Base-by-base conservation (phyloP, 2,797 vertebrate genomes). In the Tadarida brasiliensis region DNA sequence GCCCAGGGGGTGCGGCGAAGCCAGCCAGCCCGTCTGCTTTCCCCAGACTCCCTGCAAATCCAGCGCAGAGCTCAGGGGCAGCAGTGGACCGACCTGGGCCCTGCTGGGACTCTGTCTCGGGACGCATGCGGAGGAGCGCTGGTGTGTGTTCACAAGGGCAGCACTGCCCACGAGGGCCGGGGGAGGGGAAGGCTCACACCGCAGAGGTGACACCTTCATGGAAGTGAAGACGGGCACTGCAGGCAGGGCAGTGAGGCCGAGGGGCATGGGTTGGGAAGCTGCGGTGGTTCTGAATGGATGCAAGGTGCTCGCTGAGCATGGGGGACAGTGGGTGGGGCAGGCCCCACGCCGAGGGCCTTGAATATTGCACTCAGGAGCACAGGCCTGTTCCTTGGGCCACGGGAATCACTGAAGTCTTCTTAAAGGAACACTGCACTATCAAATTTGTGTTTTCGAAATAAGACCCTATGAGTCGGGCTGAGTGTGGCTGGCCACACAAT, bases 1-100 rank as follows among this genome's bases (percentile, higher is more conserved):
- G 67, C 26, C 71, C 44, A 17, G 0, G 1, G 63, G 20, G 39
- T 2, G 30, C 35, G 8, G 59, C 7, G 16, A 26, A 11, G 65
- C 44, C 33, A 28, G 91, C 90, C 39, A 30, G 30, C 20, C 47
- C 30, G 26, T 30, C 8, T 47, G 35, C 5, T 11, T 51, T 84
- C 30, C 24, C 6, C 3, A 4, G 35, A 26, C 85, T 17, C 74
- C 30, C 39, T 12, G 8, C 17, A 11, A 86, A 33, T 19, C 86
- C 61, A 30, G 33, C 2, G 2, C 56, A 19, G 57, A 56, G 33
- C 28, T 68, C 2, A 0, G 33, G 39, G 78, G n/a, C 22, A 26
- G 3, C 4, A 22, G 11, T 3, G 49, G 12, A 14, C 24, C 0
- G 2, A 17, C 3, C 5, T 17, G 51, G 12, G 15, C 33, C 30